These are phyloP conservation scores for Philypnodon macrostomus DNA, from an alignment of 2,797 vertebrate species.

Conservation along the genomic window DNA sequence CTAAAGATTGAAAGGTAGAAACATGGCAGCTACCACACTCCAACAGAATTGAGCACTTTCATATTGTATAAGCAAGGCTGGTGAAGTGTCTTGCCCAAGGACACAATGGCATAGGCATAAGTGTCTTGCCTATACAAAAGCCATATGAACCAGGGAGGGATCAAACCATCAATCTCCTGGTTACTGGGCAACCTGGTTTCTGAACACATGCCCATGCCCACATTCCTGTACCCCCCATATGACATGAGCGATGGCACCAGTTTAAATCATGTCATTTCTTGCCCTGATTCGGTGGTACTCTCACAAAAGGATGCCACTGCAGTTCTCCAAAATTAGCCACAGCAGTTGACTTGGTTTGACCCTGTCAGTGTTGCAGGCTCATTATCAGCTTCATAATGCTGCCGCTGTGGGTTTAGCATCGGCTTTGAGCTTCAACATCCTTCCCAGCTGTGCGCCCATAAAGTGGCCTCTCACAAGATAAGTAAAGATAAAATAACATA, in stretches of 20 bases:
- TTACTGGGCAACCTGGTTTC: too few species aligned
- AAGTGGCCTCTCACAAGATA: slow-evolving; percentile 14
- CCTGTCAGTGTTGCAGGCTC: slow-evolving; percentile 46
- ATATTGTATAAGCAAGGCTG: too few species aligned
- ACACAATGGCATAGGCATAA: too few species aligned
- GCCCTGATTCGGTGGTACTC: background rate
- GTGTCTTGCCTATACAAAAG: too few species aligned
- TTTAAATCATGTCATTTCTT: slow-evolving; percentile 8
- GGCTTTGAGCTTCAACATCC: slow-evolving; percentile 30
- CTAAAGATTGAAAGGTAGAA: too few species aligned
- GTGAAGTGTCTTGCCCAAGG: too few species aligned
- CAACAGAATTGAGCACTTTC: too few species aligned
- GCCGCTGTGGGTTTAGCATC: slow-evolving; percentile 21
- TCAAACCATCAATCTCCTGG: too few species aligned
- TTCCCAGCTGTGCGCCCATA: slow-evolving; percentile 15
- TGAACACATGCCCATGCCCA: too few species aligned
- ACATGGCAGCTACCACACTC: too few species aligned
- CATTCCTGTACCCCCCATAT: too few species aligned
- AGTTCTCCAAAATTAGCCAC: slow-evolving; percentile 42
- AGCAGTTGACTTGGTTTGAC: slow-evolving; percentile 48
- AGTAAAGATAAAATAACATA: background rate
- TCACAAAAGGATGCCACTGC: slow-evolving; percentile 1
- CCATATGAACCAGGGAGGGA: too few species aligned
- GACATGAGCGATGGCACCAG: slow-evolving; percentile 27
- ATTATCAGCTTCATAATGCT: slow-evolving; percentile 46